Base-by-base conservation (phyloP, 1,140 invertebrate species). In the Zaprionus vittiger region DNA sequence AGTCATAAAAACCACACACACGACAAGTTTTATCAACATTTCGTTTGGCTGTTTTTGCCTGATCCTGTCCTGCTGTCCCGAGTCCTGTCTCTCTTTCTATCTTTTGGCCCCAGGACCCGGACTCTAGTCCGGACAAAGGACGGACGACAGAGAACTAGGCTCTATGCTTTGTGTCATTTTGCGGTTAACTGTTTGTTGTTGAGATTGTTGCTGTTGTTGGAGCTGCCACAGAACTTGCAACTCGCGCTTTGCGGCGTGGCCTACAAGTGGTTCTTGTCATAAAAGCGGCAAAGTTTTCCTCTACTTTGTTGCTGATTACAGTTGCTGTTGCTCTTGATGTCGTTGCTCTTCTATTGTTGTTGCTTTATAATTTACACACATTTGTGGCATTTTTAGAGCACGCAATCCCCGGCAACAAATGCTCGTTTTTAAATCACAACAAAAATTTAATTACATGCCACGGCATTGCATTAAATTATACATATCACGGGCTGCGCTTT, bases 361-460 rank as follows among this genome's bases (percentile, higher is more conserved):
- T 71, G 73, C 63, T 79, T 89, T 89, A 89, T 84, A 84, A 89
- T 89, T 84, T 81, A 89, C 73, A 84, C 78, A 84, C 81, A 89
- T 89, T 89, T 89, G 85, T 89, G 84, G 84, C 84, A 90, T 84
- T 89, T 89, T 89, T 89, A 90, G 84, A 81, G 77, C 83, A 80
- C 80, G 72, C 85, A 84, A 89, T 90, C 84, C 81, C 81, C 72
- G 34, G 52, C 59, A 44, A 54, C 47, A 38, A 22, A 71, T 68
- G 74, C 71, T 64, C 47, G 47, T 81, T 86, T 89, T 83, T 80
- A 87, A 87, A 89, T 87, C 81, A 84, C 84, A 87, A 83, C 82
- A 83, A 83, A 87, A 90, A 84, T 89, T 89, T 89, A 89, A 89
- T 89, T 89, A 89, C 81, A 84, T 83, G 85, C 69, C 75, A 83